Percentiles rank a stretch among this genome's conserved stretches.
Evolutionary conservation across 2,888 invertebrate species (phyloP).

Genomic region (Hirtodrosophila duncani): DNA sequence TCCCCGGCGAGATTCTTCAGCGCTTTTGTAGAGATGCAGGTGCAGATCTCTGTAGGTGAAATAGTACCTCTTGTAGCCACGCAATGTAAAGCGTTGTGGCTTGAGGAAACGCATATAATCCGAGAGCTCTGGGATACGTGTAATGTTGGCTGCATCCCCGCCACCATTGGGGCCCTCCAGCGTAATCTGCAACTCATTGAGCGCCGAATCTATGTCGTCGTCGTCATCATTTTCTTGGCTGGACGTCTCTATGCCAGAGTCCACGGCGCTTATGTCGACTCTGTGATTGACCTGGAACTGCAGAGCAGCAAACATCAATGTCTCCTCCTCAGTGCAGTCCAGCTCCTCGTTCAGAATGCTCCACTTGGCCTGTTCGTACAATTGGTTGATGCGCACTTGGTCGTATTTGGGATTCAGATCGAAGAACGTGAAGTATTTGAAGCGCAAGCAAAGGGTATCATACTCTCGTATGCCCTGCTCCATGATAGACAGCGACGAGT

Average conservation of each 20-base stretch:
- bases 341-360: conserved; percentile 97
- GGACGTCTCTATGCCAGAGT: conserved; percentile 57
- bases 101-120: conserved; percentile 96
- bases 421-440: conserved; percentile 98
- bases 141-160: conserved; percentile 87
- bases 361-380: conserved; percentile 99
- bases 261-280: conserved; percentile 65
- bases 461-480: conserved; percentile 98
- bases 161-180: conserved; percentile 88
- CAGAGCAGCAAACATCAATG: conserved; percentile 97
- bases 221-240: conserved; percentile 83
- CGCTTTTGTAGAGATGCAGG: conserved; percentile 89
- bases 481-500: conserved; percentile 98
- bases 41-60: conserved; percentile 97
- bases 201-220: conserved; percentile 96
- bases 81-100: conserved; percentile 96
- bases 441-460: conserved; percentile 93
- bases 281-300: conserved; percentile 95
- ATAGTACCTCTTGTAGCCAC: conserved; percentile 96
- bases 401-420: conserved; percentile 98
- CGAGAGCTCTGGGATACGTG: conserved; percentile 95
- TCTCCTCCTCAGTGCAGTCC: conserved; percentile 99
- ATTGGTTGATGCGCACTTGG: conserved; percentile 96
- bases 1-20: conserved; percentile 86
- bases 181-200: conserved; percentile 94